These are phyloP conservation scores for Apeltes quadracus DNA, from an alignment of 2,113 vertebrate species.

Conservation along the genomic window DNA sequence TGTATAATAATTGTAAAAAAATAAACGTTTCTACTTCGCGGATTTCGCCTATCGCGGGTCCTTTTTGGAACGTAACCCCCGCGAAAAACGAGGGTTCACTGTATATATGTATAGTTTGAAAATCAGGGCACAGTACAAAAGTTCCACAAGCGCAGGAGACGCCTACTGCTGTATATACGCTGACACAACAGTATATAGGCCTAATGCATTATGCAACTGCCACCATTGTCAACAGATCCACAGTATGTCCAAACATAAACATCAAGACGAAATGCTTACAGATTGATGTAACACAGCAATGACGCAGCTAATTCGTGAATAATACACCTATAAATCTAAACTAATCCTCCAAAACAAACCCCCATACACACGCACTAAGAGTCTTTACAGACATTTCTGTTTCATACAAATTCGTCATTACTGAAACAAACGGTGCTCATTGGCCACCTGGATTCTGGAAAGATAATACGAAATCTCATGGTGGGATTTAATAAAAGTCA, in stretches of 20 bases:
- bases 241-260: not conserved
- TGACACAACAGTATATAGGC: too few species aligned
- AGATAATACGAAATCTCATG: not conserved
- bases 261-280: not conserved
- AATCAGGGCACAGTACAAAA: too few species aligned
- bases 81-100: too few species aligned
- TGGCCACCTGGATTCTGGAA: not conserved
- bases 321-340: not conserved
- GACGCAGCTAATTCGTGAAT: too few species aligned
- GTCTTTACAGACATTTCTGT: not conserved
- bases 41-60: too few species aligned
- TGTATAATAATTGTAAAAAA: too few species aligned
- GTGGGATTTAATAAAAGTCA: not conserved
- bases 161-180: too few species aligned
- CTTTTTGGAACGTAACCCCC: too few species aligned
- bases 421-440: not conserved
- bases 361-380: not conserved
- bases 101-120: too few species aligned
- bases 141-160: too few species aligned
- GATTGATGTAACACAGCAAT: not conserved
- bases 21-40: too few species aligned
- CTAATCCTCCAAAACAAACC: not conserved
- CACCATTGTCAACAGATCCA: not conserved
- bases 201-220: too few species aligned
- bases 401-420: not conserved